Conservation (phyloP, 2,113 vertebrate genomes). For the Spheniscus mendiculus region DNA sequence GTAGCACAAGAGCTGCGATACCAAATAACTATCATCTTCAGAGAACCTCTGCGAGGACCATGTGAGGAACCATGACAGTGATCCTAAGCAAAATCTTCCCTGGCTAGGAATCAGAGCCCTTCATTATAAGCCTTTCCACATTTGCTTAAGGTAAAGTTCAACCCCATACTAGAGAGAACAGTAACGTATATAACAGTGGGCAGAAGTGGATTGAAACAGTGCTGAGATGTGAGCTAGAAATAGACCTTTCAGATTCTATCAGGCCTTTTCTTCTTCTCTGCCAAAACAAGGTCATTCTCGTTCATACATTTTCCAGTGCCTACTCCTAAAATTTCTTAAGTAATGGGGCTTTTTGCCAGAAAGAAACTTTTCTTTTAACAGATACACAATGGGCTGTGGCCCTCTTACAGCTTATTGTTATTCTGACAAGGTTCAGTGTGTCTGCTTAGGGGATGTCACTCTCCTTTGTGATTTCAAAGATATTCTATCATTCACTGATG, state of each 20-base stretch:
- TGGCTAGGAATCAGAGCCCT: background rate
- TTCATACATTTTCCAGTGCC: background rate
- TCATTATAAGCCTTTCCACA: background rate
- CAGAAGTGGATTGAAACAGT: background rate
- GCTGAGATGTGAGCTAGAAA: background rate
- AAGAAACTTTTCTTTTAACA: background rate
- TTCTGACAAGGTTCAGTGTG: slow-evolving; percentile 11
- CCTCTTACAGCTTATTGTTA: background rate
- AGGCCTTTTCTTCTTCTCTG: background rate
- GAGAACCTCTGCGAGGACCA: background rate
- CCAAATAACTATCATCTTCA: background rate
- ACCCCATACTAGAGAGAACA: background rate
- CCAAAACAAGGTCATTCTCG: background rate
- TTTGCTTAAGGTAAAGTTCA: background rate
- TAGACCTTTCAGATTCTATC: background rate
- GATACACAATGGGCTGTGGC: background rate
- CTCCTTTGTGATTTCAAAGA: slow-evolving; percentile 25
- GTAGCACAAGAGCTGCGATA: background rate
- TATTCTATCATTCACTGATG: slow-evolving; percentile 26
- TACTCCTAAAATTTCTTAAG: background rate
- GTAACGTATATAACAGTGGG: accelerated
- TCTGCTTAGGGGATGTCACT: slow-evolving; percentile 24
- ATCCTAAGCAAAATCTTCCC: background rate
- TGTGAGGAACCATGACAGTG: background rate
- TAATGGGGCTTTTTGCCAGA: background rate